Evolutionary conservation across 2,797 vertebrate genomes (phyloP), one percentile per base, ranked within the genome.

Genomic region (Artibeus jamaicensis): DNA sequence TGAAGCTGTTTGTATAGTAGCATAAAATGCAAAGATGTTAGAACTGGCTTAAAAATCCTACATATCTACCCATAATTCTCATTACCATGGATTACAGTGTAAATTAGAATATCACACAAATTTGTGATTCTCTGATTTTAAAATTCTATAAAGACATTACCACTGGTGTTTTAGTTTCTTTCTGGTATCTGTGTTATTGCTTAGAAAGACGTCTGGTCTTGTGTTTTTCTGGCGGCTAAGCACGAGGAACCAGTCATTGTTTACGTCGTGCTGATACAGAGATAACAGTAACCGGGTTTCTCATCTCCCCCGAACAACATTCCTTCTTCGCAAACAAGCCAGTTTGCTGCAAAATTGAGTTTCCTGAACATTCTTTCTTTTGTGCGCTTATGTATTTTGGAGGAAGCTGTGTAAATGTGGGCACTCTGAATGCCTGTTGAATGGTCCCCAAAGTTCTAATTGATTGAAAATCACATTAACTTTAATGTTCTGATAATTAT

Each of bases 81-180:
- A 39, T 67, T 50, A 21, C 29, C 10, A 14, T 22, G 44, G 32
- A 55, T 39, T 65, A n/a, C 22, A 37, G 0, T 73, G 19, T 67
- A 88, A 94, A 48, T 22, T 78, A 55, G 53, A 73, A 50, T 37
- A 44, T 42, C 83, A 19, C 46, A 42, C 48, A 73, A 7, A 50
- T 48, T 73, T 85, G 22, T 83, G 78, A 68, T 91, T 79, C 21
- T 86, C 88, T 91, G 67, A 73, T 79, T 84, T 91, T 57, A 68
- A 88, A 84, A 83, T 73, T 83, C 57, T 65, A 67, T 55, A 24
- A 77, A 81, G n/a, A n/a, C 24, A 22, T 59, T 42, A 9, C 55
- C 39, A 22, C 10, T 59, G 39, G 55, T 68, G 19, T 59, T 44
- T 73, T 79, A 37, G 9, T 68, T 93, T 73, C 53, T 83, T 77